Base-by-base conservation (phyloP, 2,113 vertebrate genomes). In the Myodes glareolus region DNA sequence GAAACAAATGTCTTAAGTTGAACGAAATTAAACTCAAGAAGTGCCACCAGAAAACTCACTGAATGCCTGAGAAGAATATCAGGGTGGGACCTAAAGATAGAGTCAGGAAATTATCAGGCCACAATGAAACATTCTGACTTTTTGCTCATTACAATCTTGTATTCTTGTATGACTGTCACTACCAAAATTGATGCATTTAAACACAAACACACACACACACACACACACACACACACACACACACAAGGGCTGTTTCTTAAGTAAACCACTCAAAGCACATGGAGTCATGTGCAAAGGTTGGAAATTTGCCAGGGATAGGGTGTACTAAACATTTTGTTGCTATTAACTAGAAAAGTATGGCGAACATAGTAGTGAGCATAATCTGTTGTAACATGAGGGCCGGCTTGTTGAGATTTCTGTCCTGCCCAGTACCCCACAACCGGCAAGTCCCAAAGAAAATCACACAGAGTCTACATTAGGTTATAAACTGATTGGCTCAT, bases 1-100 rank as follows among this genome's bases (percentile, higher is more conserved):
- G 77, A 96, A 90, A 65, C 85, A 16, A 94, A 55, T 82, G 45
- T 97, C 42, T 80, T 95, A n/a, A 81, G 42, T 81, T 67, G 19
- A 90, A 92, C 73, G 88, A 0, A 90, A 90, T 89, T 70, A 17
- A 88, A 65, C 76, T 33, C 33, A 77, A 73, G 70, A 96, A 93
- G 63, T 23, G 17, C 10, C 42, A 29, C 25, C 65, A 76, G 78
- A 88, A 84, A 80, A 45, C 36, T 88, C 27, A 27, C 50, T 10
- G 81, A 17, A 31, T 1, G 0, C 61, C 8, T 80, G 81, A 77
- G 63, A 85, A 89, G 92, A 94, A 94, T 17, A 39, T 58, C 4
- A 61, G 92, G 65, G 31, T 39, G 33, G 25, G 19, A 19, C 21
- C 13, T 36, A n/a, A 45, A 27, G 7, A 67, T 55, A 31, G 58